Base-by-base conservation (phyloP, 37 sponge, comb jelly and placozoan genomes). In the Petrosia ficiformis region DNA sequence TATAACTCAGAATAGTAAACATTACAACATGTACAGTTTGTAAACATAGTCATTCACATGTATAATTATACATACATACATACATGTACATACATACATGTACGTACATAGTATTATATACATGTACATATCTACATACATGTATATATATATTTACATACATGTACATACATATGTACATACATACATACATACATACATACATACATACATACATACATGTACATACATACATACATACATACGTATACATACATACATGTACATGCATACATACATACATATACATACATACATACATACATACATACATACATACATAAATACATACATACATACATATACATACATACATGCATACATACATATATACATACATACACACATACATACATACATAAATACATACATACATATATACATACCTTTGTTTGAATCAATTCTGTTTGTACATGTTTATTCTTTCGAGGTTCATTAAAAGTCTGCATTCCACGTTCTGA, bases 401-500 rank as follows among this genome's bases (percentile, higher is more conserved):
- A 3, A n/a, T n/a, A n/a, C 11, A 78, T 2, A 38, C 37, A 44
- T 6, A 36, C 5, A 5, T 24, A 4, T 21, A 43, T 58, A 52
- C 80, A 44, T 39, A 93, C 95, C 41, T 57, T 70, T 29, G 42
- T 86, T 33, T 48, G 72, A 5, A 93, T 69, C 26, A 70, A 68
- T 22, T 81, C 77, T 5, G 99, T 93, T 70, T 95, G 99, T 0
- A 90, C 73, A 4, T 70, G 68, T 70, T 98, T 98, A 44, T 59
- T 59, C 75, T 98, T 98, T n/a, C 59, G 67, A 38, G 78, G 67
- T 65, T 84, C 39, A 76, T 98, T 87, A 75, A 98, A 68, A 28
- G 99, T 98, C 87, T 95, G 96, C 87, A 93, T 90, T 3, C 85
- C 84, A n/a, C 93, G 85, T 44, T 87, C 90, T 19, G 85, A 73